phyloP scores from a whole-genome alignment of 2,113 vertebrate genomes.

The Semicossyphus pulcher region DNA sequence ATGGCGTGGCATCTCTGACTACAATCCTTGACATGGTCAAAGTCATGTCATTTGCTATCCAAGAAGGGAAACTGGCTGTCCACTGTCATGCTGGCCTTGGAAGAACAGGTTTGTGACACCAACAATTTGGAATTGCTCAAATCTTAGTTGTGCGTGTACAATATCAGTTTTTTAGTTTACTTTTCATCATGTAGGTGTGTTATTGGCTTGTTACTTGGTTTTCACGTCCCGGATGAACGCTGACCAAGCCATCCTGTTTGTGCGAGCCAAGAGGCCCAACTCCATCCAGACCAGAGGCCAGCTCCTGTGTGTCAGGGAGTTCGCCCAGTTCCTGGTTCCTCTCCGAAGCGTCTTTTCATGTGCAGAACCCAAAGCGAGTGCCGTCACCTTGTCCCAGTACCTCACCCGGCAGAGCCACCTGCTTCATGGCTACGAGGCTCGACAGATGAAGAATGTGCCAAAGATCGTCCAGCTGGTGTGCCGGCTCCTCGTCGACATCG shows the following conservation, averaged over 20 bases:
- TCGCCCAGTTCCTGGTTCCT: constrained; percentile 94
- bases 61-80: constrained; percentile 94
- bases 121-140: not conserved
- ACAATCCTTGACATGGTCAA: constrained; percentile 98
- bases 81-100: constrained; percentile 98
- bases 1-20: constrained; percentile 95
- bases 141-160: not conserved
- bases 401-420: constrained; percentile 94
- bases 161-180: not conserved
- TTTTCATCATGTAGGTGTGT: constrained; percentile 85
- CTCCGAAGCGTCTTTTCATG: constrained; percentile 91
- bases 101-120: constrained; percentile 89
- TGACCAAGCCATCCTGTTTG: constrained; percentile 96
- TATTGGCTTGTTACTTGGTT: constrained; percentile 95
- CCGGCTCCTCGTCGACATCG: constrained; percentile 88
- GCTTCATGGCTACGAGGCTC: constrained; percentile 95
- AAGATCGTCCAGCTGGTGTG: constrained; percentile 93
- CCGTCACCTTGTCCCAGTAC: constrained; percentile 92
- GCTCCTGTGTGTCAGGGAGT: constrained; percentile 92
- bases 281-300: constrained; percentile 97
- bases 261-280: constrained; percentile 94
- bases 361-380: constrained; percentile 87
- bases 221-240: constrained; percentile 96
- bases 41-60: constrained; percentile 95
- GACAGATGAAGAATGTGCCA: constrained; percentile 93